Evolutionary conservation across 2,113 vertebrate species (phyloP).

Genomic region (Podarcis muralis): DNA sequence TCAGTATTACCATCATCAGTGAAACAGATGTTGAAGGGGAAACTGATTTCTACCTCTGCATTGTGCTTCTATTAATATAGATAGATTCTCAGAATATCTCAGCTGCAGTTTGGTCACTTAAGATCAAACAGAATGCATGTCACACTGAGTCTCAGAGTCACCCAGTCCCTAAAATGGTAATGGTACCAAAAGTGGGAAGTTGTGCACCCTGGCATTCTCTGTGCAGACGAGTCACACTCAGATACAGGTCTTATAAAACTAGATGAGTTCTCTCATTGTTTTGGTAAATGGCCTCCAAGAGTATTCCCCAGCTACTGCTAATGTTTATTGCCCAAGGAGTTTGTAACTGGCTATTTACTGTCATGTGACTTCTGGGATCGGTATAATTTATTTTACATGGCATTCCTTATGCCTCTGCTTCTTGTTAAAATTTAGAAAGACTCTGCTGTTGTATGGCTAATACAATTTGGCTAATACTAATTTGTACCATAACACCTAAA

Average conservation of each 20-base stretch:
- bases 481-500: too few relatives aligned
- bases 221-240: neutral
- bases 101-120: neutral
- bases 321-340: neutral
- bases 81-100: neutral
- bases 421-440: neutral
- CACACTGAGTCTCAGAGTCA: neutral
- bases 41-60: neutral
- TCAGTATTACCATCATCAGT: neutral
- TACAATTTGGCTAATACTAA: too few relatives aligned
- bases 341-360: neutral
- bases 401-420: neutral
- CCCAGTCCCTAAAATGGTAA: neutral
- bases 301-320: neutral
- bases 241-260: neutral
- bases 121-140: too few relatives aligned
- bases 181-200: neutral
- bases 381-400: neutral
- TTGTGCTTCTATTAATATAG: neutral
- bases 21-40: neutral
- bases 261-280: neutral
- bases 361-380: too few relatives aligned
- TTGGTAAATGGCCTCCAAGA: neutral
- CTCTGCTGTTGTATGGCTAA: neutral
- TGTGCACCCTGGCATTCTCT: neutral